Evolutionary conservation across 1,140 invertebrate genomes (phyloP).

Genomic region (Kradibia gibbosae): DNA sequence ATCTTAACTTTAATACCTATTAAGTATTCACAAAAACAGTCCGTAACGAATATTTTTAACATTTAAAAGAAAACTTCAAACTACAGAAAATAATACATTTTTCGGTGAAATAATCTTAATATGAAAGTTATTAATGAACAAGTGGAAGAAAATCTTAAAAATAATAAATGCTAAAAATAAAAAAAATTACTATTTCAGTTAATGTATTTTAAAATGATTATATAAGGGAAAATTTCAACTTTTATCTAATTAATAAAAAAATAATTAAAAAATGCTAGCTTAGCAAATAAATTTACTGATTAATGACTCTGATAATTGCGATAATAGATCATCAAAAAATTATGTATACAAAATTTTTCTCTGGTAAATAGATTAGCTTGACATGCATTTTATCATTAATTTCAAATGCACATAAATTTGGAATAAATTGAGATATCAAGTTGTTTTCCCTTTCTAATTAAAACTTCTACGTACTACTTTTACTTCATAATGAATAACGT

Average conservation of each 20-base stretch:
- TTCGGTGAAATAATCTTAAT: no score
- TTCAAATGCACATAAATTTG: constrained; percentile 18
- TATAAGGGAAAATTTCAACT: no score
- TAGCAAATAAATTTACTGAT: neutral
- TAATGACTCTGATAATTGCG: neutral
- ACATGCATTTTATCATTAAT: neutral
- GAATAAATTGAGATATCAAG: constrained; percentile 15
- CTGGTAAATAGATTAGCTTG: neutral
- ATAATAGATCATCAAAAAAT: neutral
- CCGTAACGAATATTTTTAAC: no score
- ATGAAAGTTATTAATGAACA: no score
- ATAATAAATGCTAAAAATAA: no score
- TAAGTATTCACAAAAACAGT: no score
- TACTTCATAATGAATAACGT: constrained; percentile 6
- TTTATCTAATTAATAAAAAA: neutral
- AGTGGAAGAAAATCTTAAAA: no score
- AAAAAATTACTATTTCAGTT: no score
- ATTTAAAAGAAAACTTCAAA: no score
- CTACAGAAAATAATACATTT: no score
- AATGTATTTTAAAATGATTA: no score
- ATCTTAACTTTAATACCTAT: no score
- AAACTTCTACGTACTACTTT: neutral
- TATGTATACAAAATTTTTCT: neutral
- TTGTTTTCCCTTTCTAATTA: constrained; percentile 14
- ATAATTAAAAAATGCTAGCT: neutral